phyloP scores from a whole-genome alignment of 2,113 vertebrate species.

The Rhinolophus ferrumequinum region DNA sequence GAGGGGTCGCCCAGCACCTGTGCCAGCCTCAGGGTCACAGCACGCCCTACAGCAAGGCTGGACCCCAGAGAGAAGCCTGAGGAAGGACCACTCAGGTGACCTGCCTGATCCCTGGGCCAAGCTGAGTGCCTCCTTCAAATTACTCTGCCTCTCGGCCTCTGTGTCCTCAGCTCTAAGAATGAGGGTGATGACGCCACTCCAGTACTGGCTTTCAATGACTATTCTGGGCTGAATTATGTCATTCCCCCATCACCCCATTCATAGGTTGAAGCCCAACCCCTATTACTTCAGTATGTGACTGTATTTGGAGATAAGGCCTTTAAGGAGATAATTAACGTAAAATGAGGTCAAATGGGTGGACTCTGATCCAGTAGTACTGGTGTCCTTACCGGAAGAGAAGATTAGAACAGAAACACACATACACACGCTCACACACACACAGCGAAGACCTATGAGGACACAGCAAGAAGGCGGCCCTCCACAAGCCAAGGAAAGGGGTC shows the following conservation, averaged over 20 bases:
- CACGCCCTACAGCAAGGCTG: no score
- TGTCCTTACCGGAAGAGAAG: not conserved
- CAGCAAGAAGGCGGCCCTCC: fast-evolving
- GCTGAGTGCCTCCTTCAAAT: not conserved
- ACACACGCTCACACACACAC: fast-evolving
- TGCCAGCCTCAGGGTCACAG: no score
- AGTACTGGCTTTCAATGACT: not conserved
- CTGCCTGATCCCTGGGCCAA: not conserved
- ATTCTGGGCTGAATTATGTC: not conserved
- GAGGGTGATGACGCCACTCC: not conserved
- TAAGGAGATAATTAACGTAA: not conserved
- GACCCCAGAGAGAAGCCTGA: not conserved
- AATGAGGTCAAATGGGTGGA: not conserved
- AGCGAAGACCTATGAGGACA: not conserved
- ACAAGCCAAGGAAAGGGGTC: not conserved
- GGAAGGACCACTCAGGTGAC: fast-evolving
- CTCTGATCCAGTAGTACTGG: not conserved
- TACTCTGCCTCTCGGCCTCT: no score
- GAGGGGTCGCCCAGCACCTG: not conserved
- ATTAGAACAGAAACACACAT: not conserved
- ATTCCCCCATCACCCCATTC: not conserved
- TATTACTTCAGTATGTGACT: not conserved
- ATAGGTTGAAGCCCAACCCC: not conserved
- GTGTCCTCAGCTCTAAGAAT: not conserved
- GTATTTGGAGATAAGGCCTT: not conserved